Evolutionary conservation across 1,140 invertebrate genomes (phyloP).

Genomic region (Atopsyche davidsoni): DNA sequence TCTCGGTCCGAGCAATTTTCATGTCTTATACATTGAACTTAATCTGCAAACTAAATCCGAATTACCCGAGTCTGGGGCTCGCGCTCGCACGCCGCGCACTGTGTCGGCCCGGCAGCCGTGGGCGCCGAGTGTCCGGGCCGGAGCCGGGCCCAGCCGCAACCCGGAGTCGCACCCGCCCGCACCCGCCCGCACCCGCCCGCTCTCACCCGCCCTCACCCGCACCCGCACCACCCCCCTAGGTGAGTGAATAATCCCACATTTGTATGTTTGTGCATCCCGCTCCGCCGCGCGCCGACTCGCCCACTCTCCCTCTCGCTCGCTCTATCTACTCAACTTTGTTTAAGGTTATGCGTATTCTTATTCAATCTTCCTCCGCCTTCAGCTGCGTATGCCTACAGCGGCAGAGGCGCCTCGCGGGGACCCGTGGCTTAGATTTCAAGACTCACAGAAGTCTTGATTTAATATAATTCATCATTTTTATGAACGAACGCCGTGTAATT

Average conservation of each 20-base stretch:
- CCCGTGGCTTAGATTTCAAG: no score
- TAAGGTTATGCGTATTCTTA: not conserved
- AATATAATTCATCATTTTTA: no score
- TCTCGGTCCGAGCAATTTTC: no score
- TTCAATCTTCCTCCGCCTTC: constrained; percentile 1
- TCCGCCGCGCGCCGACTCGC: not conserved
- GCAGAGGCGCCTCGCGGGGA: no score
- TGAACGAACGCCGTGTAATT: no score
- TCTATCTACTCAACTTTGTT: not conserved
- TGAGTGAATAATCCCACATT: constrained; percentile 27
- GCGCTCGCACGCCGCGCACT: no score
- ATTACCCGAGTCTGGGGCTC: no score
- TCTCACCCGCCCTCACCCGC: not conserved
- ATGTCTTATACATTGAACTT: not conserved
- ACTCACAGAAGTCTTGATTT: no score
- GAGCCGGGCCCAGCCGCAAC: not conserved
- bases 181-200: constrained; percentile 2
- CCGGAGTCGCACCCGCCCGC: constrained; percentile 1
- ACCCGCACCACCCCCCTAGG: constrained; percentile 10
- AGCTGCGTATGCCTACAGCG: not conserved
- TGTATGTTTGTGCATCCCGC: constrained; percentile 23
- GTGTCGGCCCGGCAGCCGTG: no score
- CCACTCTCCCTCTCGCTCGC: constrained; percentile 1
- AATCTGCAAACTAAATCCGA: not conserved
- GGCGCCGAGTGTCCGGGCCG: not conserved